These are phyloP conservation scores for Pseudocheirus occidentalis DNA, from an alignment of 2,797 vertebrate genomes.

Conservation along the genomic window DNA sequence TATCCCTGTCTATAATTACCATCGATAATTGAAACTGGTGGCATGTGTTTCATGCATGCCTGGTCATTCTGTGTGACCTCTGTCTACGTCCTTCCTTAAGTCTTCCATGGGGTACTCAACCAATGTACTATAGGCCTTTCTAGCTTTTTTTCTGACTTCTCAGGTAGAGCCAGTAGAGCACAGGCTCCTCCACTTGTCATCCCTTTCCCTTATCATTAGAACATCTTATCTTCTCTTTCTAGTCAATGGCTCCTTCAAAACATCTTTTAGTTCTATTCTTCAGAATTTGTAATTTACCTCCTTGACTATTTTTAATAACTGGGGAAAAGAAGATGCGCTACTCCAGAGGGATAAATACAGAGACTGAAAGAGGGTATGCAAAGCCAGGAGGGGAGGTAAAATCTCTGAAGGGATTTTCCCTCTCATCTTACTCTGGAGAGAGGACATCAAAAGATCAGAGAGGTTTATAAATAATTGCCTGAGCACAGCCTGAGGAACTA, in stretches of 20 bases:
- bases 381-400: background rate
- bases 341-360: too few species aligned
- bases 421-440: background rate
- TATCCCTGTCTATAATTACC: conserved; percentile 30
- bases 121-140: background rate
- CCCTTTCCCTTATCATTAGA: background rate
- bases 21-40: conserved; percentile 2
- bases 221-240: background rate
- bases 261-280: background rate
- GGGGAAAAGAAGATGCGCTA: background rate
- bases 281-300: background rate
- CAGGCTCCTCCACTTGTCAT: background rate
- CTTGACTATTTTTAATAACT: background rate
- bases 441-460: background rate
- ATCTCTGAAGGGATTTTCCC: background rate
- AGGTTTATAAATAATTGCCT: background rate
- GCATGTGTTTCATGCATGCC: conserved; percentile 9
- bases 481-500: background rate
- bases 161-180: background rate
- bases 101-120: background rate
- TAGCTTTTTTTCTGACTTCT: background rate
- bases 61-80: background rate
- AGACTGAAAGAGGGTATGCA: background rate
- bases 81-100: background rate
- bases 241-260: background rate